phyloP scores from a whole-genome alignment of 2,888 invertebrate genomes.

The Frankliniella fusca region DNA sequence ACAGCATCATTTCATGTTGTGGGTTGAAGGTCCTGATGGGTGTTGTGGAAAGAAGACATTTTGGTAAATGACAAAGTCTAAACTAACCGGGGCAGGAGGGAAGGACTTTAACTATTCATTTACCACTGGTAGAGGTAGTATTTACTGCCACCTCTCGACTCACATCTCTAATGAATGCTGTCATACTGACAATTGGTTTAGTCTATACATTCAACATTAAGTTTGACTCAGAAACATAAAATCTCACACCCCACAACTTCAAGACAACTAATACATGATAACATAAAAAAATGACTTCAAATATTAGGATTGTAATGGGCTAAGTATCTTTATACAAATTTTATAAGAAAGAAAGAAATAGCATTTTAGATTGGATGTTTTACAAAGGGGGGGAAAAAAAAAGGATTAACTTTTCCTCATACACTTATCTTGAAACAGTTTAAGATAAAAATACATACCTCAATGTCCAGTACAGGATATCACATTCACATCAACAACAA shows the following conservation, averaged over 20 bases:
- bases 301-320: constrained; percentile 15
- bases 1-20: not conserved
- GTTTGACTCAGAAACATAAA: not conserved
- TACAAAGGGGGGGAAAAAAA: not conserved
- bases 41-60: not conserved
- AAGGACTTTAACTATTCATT: not conserved
- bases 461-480: constrained; percentile 26
- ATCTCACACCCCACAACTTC: not conserved
- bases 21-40: not conserved
- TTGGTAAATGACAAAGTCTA: constrained; percentile 5
- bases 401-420: constrained; percentile 19
- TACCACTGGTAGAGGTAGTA: not conserved
- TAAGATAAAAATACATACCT: constrained; percentile 25
- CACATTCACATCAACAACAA: constrained; percentile 26
- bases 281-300: constrained; percentile 23
- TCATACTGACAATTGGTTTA: not conserved
- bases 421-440: constrained; percentile 25
- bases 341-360: constrained; percentile 1
- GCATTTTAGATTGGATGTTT: constrained; percentile 14
- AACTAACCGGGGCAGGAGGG: constrained; percentile 14
- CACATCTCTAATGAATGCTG: not conserved
- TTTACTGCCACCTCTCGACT: constrained; percentile 9
- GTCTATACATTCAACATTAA: not conserved
- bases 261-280: constrained; percentile 2
- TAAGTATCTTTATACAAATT: constrained; percentile 20